Conservation (phyloP, 2,797 vertebrate species). For the Schizopygopsis malacanthus region DNA sequence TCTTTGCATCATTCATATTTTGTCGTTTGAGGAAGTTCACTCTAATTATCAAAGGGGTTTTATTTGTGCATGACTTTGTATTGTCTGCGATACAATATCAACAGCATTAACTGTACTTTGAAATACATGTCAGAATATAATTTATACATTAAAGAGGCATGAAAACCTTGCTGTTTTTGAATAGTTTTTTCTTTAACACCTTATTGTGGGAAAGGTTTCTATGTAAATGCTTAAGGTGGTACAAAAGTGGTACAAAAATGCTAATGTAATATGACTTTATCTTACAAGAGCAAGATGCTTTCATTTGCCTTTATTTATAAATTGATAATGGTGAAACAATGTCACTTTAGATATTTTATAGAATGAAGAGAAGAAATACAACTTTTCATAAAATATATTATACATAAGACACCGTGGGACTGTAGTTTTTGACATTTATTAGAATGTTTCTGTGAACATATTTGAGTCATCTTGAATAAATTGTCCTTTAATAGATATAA, state of each 20-base stretch:
- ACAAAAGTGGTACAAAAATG: neutral
- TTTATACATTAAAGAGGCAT: neutral
- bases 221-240: neutral
- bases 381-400: neutral
- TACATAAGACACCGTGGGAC: neutral
- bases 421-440: neutral
- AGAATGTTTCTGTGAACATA: neutral
- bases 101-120: neutral
- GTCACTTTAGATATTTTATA: neutral
- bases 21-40: neutral
- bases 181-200: neutral
- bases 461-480: slow-evolving; percentile 2
- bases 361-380: neutral
- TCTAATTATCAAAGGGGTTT: neutral
- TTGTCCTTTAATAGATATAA: neutral
- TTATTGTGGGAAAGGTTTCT: neutral
- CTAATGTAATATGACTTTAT: neutral
- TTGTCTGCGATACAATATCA: neutral
- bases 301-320: neutral
- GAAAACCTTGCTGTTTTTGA: neutral
- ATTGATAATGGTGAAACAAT: neutral
- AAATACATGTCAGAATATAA: neutral
- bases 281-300: neutral
- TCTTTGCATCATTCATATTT: neutral
- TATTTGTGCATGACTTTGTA: neutral